These are phyloP conservation scores for Tympanoctomys barrerae DNA, from an alignment of 2,797 vertebrate species.

Conservation along the genomic window DNA sequence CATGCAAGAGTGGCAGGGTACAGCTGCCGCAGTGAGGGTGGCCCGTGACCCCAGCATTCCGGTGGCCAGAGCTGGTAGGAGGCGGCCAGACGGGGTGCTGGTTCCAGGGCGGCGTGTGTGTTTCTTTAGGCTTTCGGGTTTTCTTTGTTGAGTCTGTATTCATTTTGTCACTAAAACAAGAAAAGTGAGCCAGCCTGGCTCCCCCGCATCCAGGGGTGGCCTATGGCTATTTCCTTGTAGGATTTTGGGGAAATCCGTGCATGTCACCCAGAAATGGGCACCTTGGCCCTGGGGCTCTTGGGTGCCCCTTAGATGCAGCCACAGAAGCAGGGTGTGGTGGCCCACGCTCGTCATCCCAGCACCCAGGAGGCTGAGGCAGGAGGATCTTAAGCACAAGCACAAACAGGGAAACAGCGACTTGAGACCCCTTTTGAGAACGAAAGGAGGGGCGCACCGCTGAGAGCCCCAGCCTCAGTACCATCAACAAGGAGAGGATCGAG, in stretches of 20 bases:
- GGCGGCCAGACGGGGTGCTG: not conserved
- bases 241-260: rapidly evolving
- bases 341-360: not conserved
- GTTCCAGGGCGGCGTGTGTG: not conserved
- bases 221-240: rapidly evolving
- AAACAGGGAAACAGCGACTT: not conserved
- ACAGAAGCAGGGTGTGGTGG: not conserved
- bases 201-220: rapidly evolving
- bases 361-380: not conserved
- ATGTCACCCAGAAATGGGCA: not conserved
- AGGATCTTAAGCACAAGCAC: not conserved
- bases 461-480: not conserved
- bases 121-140: not conserved
- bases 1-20: not conserved
- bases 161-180: not conserved
- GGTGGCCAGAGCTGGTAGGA: not conserved
- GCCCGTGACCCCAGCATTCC: too few species aligned
- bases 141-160: not conserved
- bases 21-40: rapidly evolving
- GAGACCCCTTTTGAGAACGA: not conserved
- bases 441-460: not conserved
- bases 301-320: not conserved
- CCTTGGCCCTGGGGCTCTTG: not conserved
- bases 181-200: rapidly evolving
- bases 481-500: not conserved